Conservation (phyloP, 2,113 vertebrate genomes). For the Cyanoderma ruficeps region DNA sequence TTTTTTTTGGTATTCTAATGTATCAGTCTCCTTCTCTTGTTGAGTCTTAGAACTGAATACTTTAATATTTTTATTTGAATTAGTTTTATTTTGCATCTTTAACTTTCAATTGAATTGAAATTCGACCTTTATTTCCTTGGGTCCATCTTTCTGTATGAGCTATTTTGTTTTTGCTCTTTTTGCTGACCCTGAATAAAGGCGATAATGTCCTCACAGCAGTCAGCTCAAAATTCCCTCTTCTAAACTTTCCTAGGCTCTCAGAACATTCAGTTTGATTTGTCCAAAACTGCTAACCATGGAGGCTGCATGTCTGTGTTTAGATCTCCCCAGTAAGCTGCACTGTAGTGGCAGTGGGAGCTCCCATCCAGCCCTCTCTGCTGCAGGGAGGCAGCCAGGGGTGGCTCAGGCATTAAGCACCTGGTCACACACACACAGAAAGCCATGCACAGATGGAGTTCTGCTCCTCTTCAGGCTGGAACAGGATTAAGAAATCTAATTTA, state of each 20-base stretch:
- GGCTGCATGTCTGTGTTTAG: not conserved
- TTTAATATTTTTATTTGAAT: not conserved
- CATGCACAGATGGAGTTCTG: conserved; percentile 8
- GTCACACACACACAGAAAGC: not conserved
- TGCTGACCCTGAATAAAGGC: not conserved
- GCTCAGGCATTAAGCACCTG: not conserved
- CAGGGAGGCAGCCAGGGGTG: not conserved
- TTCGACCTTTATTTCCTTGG: not conserved
- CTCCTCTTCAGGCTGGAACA: not conserved
- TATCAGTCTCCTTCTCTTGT: not conserved
- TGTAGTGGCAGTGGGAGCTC: not conserved
- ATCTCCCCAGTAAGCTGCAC: not conserved
- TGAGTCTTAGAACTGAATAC: not conserved
- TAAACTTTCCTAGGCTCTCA: not conserved
- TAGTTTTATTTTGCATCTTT: not conserved
- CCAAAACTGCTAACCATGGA: not conserved
- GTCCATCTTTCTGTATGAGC: not conserved
- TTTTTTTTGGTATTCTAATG: not conserved
- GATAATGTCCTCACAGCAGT: not conserved
- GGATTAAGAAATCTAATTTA: not conserved
- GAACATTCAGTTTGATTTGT: not conserved
- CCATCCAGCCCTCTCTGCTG: not conserved
- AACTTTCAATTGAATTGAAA: not conserved
- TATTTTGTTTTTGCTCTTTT: not conserved
- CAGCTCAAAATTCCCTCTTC: not conserved